phyloP scores from a whole-genome alignment of 2,888 invertebrate species.

The Morpho achilles region DNA sequence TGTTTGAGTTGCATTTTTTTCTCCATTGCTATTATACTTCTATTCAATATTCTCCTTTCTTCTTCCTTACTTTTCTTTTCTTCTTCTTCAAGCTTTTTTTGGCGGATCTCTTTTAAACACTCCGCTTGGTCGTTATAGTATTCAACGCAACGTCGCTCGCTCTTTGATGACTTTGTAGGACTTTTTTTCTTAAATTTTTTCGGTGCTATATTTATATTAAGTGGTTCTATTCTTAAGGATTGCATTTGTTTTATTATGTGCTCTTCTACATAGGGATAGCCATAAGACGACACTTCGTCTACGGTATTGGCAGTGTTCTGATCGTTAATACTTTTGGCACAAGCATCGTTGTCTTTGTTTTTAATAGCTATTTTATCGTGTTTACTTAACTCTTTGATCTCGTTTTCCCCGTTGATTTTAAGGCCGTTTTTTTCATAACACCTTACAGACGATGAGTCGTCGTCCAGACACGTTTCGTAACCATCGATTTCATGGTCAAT shows the following conservation, averaged over 20 bases:
- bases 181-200: slow-evolving; percentile 56
- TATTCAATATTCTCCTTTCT: slow-evolving; percentile 55
- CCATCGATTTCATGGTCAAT: slow-evolving; percentile 77
- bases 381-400: slow-evolving; percentile 68
- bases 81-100: slow-evolving; percentile 60
- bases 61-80: slow-evolving; percentile 56
- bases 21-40: slow-evolving; percentile 53
- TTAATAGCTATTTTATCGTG: slow-evolving; percentile 57
- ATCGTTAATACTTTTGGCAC: slow-evolving; percentile 51
- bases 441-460: slow-evolving; percentile 69
- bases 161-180: slow-evolving; percentile 64
- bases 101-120: slow-evolving; percentile 75
- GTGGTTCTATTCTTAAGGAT: slow-evolving; percentile 66
- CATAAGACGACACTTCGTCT: slow-evolving; percentile 51
- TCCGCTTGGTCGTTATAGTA: slow-evolving; percentile 83
- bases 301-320: slow-evolving; percentile 43
- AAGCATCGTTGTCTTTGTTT: slow-evolving; percentile 58
- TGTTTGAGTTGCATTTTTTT: slow-evolving; percentile 52
- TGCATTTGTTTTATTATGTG: slow-evolving; percentile 75
- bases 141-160: slow-evolving; percentile 66
- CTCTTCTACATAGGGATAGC: slow-evolving; percentile 65
- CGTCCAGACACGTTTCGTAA: slow-evolving; percentile 82
- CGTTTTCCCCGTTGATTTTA: slow-evolving; percentile 59
- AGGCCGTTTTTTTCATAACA: slow-evolving; percentile 54
- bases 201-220: slow-evolving; percentile 58